phyloP scores from a whole-genome alignment of 2,797 vertebrate species.

The Miichthys miiuy region DNA sequence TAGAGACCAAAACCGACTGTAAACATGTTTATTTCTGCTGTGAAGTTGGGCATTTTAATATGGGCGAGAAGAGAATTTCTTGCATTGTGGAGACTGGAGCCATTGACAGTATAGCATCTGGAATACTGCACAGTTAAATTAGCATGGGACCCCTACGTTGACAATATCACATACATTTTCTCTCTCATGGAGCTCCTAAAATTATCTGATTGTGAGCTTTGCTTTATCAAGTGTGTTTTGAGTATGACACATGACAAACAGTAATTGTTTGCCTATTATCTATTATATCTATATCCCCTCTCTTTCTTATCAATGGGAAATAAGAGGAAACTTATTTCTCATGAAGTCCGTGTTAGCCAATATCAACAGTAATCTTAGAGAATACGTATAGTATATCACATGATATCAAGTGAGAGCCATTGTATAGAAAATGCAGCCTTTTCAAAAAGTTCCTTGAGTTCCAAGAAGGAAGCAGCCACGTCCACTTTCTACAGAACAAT shows the following conservation, averaged over 20 bases:
- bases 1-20: too few species aligned
- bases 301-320: neutral
- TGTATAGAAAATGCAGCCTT: conserved; percentile 16
- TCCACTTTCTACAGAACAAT: conserved; percentile 55
- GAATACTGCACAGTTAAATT: neutral
- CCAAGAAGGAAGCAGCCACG: conserved; percentile 31
- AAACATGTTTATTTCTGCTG: too few species aligned
- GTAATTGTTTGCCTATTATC: neutral
- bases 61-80: neutral
- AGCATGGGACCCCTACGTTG: neutral
- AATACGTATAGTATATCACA: conserved; percentile 8
- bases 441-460: conserved; percentile 4
- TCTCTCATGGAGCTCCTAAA: neutral
- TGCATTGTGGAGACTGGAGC: neutral
- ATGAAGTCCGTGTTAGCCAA: neutral
- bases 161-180: neutral
- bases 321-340: neutral
- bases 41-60: too few species aligned
- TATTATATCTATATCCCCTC: neutral
- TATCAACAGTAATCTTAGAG: neutral
- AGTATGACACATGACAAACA: neutral
- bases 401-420: neutral
- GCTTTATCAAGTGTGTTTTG: neutral
- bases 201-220: conserved; percentile 9
- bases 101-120: neutral